Conservation (phyloP, 2,888 invertebrate genomes). For the Napeogenes sylphis region DNA sequence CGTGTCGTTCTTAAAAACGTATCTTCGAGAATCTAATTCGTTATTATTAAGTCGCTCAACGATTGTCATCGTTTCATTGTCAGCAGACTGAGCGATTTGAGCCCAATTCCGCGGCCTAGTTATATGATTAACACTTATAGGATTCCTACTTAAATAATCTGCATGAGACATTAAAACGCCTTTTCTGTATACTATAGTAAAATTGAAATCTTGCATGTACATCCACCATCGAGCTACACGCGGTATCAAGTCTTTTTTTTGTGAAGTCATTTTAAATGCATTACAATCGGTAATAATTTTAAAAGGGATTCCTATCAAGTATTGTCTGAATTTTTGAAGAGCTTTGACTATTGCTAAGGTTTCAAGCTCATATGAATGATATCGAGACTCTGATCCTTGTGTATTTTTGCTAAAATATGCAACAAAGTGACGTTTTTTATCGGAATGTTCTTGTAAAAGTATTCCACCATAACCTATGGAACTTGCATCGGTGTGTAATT, state of each 20-base stretch:
- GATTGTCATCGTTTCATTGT: conserved; percentile 10
- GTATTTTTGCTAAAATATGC: too few relatives aligned
- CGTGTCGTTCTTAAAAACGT: conserved; percentile 21
- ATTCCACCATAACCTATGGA: too few relatives aligned
- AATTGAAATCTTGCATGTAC: conserved; percentile 33
- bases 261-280: too few relatives aligned
- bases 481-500: too few relatives aligned
- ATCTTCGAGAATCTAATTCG: conserved; percentile 29
- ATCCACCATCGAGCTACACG: conserved; percentile 36
- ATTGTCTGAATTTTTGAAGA: too few relatives aligned
- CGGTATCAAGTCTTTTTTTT: conserved; percentile 36
- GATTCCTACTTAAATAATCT: conserved; percentile 38
- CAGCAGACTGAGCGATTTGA: conserved; percentile 24
- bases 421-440: too few relatives aligned
- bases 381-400: too few relatives aligned
- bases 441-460: too few relatives aligned
- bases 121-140: conserved; percentile 15
- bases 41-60: conserved; percentile 22
- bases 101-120: conserved; percentile 26
- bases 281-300: too few relatives aligned
- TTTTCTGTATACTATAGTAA: conserved; percentile 28
- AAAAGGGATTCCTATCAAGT: too few relatives aligned
- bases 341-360: too few relatives aligned
- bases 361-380: too few relatives aligned
- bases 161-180: conserved; percentile 34